Percentiles rank a stretch among this genome's conserved stretches.
Conservation (phyloP, 1,140 invertebrate species). For the Aphidius ervi region DNA sequence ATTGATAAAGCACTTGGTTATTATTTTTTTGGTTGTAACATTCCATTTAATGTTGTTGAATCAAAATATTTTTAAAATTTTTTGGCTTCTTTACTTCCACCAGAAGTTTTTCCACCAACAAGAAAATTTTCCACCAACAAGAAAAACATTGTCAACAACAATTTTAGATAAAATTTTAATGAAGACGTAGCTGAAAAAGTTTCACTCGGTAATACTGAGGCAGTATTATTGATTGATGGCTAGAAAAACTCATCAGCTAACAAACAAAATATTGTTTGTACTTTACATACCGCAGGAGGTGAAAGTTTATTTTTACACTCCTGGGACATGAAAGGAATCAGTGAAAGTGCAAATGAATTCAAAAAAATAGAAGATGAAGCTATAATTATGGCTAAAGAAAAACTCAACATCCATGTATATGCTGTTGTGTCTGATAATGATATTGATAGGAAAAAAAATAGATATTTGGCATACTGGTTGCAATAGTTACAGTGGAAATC, state of each 20-base stretch:
- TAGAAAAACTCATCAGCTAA: conserved; percentile 11
- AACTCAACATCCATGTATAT: conserved; percentile 20
- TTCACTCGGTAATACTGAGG: not conserved
- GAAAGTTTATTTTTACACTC: conserved; percentile 11
- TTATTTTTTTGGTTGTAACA: conserved; percentile 1
- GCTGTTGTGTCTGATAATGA: conserved; percentile 22
- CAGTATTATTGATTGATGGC: conserved; percentile 5
- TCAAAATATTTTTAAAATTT: conserved; percentile 3
- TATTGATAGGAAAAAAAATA: conserved; percentile 18
- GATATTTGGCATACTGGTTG: conserved; percentile 19
- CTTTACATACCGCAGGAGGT: conserved; percentile 2
- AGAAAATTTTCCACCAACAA: conserved; percentile 2
- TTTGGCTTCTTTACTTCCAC: not conserved
- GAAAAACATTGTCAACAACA: conserved; percentile 8
- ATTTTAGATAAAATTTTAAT: conserved; percentile 1
- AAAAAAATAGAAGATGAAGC: conserved; percentile 12
- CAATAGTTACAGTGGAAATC: conserved; percentile 20
- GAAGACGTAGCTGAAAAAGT: not conserved
- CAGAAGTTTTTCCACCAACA: not conserved
- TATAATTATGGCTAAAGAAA: conserved; percentile 10
- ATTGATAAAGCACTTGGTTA: not conserved
- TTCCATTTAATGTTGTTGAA: conserved; percentile 6
- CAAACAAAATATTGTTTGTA: conserved; percentile 7
- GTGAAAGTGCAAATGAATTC: not conserved
- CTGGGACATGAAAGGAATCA: conserved; percentile 5